A percentile compares a stretch with the other conserved stretches of the same genome.
Evolutionary conservation across 2,797 vertebrate genomes (phyloP).

Genomic region (Leptodactylus fallax): DNA sequence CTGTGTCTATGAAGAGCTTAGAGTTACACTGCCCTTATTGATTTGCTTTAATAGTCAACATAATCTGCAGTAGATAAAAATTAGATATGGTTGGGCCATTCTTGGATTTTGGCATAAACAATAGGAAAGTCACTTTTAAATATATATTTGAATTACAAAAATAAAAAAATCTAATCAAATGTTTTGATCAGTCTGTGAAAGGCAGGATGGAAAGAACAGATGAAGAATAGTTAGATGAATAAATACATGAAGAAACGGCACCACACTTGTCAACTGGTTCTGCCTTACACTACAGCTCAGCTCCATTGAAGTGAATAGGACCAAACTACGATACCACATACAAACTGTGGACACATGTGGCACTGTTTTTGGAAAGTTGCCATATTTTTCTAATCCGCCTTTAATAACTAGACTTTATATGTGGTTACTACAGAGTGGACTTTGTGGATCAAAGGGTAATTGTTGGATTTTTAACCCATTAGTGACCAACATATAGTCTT

Average conservation of each 20-base stretch:
- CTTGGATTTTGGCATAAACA: conserved; percentile 4
- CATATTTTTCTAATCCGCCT: background rate
- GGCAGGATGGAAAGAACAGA: background rate
- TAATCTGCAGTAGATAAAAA: conserved; percentile 3
- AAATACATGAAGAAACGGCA: background rate
- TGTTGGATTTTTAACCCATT: no score
- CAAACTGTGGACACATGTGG: background rate
- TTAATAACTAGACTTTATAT: no score
- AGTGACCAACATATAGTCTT: no score
- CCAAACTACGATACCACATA: background rate
- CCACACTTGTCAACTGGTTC: background rate
- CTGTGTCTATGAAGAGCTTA: conserved; percentile 5
- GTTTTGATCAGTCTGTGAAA: no score
- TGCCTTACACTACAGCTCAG: background rate
- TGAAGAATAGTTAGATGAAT: background rate
- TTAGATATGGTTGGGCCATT: background rate
- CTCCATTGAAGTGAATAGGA: background rate
- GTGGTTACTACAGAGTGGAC: no score
- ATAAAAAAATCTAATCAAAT: background rate
- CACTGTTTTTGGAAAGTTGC: background rate
- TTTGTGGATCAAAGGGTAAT: no score
- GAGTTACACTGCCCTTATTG: conserved; percentile 12
- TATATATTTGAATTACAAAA: background rate
- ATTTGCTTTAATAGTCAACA: conserved; percentile 6
- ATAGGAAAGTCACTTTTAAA: background rate